These are phyloP conservation scores for Dilophus febrilis DNA, from an alignment of 2,888 invertebrate genomes.

Conservation along the genomic window DNA sequence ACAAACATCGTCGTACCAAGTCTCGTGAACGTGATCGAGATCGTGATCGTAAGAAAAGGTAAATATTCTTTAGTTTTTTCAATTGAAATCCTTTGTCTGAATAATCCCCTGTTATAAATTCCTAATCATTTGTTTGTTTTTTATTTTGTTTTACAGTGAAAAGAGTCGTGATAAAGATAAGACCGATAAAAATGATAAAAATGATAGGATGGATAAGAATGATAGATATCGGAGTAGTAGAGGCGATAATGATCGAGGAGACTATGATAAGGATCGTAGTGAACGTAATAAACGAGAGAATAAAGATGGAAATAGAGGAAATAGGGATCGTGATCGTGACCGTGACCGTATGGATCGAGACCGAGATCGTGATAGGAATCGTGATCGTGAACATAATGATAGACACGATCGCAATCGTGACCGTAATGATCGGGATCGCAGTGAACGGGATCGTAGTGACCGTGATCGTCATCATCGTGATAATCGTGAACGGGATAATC, in stretches of 20 bases:
- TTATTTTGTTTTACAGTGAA: background rate
- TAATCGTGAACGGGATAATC: conserved; percentile 10
- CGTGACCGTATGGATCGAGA: conserved; percentile 2
- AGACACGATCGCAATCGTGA: conserved; percentile 22
- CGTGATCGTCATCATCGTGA: conserved; percentile 14
- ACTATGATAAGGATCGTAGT: conserved; percentile 13
- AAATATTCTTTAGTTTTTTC: background rate
- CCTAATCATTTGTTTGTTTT: background rate
- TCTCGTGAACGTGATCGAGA: conserved; percentile 14
- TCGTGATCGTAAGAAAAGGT: conserved; percentile 10
- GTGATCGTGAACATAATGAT: conserved; percentile 18
- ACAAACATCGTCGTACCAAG: conserved; percentile 13
- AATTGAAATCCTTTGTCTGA: background rate
- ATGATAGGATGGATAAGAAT: background rate
- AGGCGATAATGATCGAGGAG: conserved; percentile 9
- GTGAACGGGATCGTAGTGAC: conserved; percentile 16
- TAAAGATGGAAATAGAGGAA: background rate
- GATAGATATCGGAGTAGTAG: background rate
- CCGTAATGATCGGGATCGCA: conserved; percentile 10
- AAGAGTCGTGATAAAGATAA: conserved; percentile 1
- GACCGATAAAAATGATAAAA: conserved; percentile 4
- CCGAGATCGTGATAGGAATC: conserved; percentile 15
- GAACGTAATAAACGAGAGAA: conserved; percentile 8
- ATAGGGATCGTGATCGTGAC: background rate
- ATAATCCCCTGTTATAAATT: too few species aligned